These are phyloP conservation scores for Aurelia coerulea DNA, from an alignment of 30 jellyfish, hydroid and myxozoan genomes.

Conservation along the genomic window DNA sequence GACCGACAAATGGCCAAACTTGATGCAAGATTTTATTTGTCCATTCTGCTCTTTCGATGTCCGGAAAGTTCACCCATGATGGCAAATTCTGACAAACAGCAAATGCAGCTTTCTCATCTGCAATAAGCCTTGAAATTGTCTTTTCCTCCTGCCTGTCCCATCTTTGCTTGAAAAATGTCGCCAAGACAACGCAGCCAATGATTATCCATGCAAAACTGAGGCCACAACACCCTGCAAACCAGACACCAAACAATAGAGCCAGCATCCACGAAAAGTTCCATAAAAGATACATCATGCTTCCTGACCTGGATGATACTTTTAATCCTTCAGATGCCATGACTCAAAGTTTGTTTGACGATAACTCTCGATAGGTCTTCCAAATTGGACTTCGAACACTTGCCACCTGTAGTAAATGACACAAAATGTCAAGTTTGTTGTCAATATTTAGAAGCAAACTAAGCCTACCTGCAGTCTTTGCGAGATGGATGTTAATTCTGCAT, in stretches of 20 bases:
- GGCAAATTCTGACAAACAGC: constrained; percentile 57
- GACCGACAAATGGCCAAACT: constrained; percentile 77
- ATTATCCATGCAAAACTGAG: constrained; percentile 70
- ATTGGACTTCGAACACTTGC: too few species aligned
- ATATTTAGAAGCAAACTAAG: too few species aligned
- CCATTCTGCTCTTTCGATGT: constrained; percentile 85
- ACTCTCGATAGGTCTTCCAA: neutral
- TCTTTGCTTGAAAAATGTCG: constrained; percentile 27
- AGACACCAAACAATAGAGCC: constrained; percentile 41
- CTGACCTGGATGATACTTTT: neutral
- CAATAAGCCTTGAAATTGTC: constrained; percentile 22
- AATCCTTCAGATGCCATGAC: neutral
- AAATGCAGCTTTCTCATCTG: constrained; percentile 40
- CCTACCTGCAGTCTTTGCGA: too few species aligned
- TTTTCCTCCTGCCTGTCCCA: constrained; percentile 33
- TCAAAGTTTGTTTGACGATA: neutral
- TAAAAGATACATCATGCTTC: neutral
- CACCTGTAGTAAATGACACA: too few species aligned
- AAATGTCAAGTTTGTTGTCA: too few species aligned
- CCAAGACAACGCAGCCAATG: constrained; percentile 24
- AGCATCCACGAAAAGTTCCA: constrained; percentile 31
- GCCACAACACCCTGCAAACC: constrained; percentile 54
- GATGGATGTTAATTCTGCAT: too few species aligned
- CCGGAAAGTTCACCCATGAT: constrained; percentile 81
- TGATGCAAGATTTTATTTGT: constrained; percentile 58